Evolutionary conservation across 2,113 vertebrate species (phyloP), one percentile per base, ranked within the genome.

Genomic region (Datnioides undecimradiatus): DNA sequence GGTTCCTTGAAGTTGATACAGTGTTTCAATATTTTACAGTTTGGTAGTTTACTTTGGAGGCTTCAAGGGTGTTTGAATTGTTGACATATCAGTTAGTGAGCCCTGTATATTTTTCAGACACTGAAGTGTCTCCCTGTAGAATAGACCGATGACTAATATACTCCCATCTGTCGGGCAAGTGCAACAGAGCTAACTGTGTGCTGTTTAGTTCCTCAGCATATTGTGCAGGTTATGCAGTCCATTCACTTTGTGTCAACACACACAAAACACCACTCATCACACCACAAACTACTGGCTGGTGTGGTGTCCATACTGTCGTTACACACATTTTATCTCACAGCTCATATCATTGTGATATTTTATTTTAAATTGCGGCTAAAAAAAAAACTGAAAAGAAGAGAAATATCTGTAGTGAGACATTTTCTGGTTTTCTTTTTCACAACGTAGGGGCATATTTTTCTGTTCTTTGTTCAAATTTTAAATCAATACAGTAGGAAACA

Each of bases 161-260:
- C 38, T 73, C 58, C 67, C 46, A 86, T 77, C 59, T 86, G 69
- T 76, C 58, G 59, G 45, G 38, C 41, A 55, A 72, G 29, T 51
- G 54, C 68, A 84, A 80, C 62, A 73, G 59, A 85, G 57, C 49
- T 59, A 79, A 84, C 33, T 34, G 46, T 55, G 43, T 33, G 13
- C n/a, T 68, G 43, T 77, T 80, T 71, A 41, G 52, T 49, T 54
- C 25, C 27, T 49, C 40, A 66, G 17, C 85, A 83, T 69, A 80
- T 82, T 64, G 68, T 68, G 46, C 54, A 57, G 60, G 23, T 59
- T 60, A 76, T 65, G 25, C 54, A 48, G 54, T 73, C 46, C 19
- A 74, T 73, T 78, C 55, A 55, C 58, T 72, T 52, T 65, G 52
- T 72, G 52, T 78, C 70, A 84, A 74, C 48, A 73, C 38, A 63